Percentiles rank a stretch among this genome's conserved stretches.
These are phyloP conservation scores for Labeo catla DNA, from an alignment of 2,113 vertebrate genomes.

Conservation along the genomic window DNA sequence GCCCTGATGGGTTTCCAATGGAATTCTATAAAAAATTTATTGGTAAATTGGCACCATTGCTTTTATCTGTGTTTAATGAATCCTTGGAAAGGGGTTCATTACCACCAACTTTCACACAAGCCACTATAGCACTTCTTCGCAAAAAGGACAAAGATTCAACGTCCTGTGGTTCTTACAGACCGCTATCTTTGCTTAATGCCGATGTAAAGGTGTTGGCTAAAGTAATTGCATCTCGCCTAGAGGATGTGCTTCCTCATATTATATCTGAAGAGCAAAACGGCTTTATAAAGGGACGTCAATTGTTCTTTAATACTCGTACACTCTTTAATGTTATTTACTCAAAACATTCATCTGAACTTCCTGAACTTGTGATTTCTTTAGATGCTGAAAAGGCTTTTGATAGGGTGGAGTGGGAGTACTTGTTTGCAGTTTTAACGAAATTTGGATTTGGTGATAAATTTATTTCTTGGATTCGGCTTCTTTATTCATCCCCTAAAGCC, in stretches of 20 bases:
- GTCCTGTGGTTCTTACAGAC: too few relatives aligned
- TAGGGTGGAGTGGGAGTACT: too few relatives aligned
- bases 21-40: too few relatives aligned
- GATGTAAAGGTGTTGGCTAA: not conserved
- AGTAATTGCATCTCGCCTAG: constrained; percentile 29
- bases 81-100: not conserved
- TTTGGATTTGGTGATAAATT: constrained; percentile 22
- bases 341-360: too few relatives aligned
- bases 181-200: constrained; percentile 10
- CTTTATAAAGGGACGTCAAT: constrained; percentile 14
- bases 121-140: too few relatives aligned
- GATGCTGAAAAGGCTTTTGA: too few relatives aligned
- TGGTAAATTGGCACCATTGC: too few relatives aligned
- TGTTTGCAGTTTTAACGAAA: too few relatives aligned
- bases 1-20: not conserved
- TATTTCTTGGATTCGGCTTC: constrained; percentile 39
- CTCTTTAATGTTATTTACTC: too few relatives aligned
- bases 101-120: not conserved
- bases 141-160: too few relatives aligned
- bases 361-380: too few relatives aligned
- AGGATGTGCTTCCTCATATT: constrained; percentile 12
- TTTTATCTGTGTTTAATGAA: not conserved
- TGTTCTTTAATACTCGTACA: constrained; percentile 9
- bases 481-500: constrained; percentile 24
- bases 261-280: too few relatives aligned